These are phyloP conservation scores for Haliaeetus leucogaster DNA, from an alignment of 2,113 vertebrate species.

Conservation along the genomic window DNA sequence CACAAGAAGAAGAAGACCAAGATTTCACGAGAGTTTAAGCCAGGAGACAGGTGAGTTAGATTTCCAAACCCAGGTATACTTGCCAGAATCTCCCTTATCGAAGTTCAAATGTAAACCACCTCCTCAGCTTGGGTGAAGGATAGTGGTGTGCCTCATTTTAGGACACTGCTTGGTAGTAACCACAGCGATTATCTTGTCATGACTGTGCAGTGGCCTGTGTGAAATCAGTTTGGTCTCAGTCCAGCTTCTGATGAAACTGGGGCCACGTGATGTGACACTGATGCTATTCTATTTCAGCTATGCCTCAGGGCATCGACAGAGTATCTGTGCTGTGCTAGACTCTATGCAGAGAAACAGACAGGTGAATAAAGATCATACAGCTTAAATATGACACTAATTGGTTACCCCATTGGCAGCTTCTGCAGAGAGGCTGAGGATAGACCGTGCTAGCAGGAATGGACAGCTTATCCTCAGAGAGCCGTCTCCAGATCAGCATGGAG, in stretches of 20 bases:
- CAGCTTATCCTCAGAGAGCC: background rate
- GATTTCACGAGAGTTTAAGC: constrained; percentile 91
- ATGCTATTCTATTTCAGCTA: background rate
- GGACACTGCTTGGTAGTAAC: background rate
- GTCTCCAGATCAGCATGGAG: background rate
- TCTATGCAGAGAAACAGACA: background rate
- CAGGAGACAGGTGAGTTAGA: constrained; percentile 85
- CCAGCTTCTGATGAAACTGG: background rate
- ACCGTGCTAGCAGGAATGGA: background rate
- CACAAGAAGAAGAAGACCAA: constrained; percentile 99
- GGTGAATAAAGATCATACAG: constrained; percentile 19
- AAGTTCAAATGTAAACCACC: background rate
- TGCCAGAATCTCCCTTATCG: background rate
- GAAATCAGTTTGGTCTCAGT: background rate
- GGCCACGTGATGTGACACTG: background rate
- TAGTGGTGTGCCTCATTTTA: background rate
- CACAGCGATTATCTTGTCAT: background rate
- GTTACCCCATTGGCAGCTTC: background rate
- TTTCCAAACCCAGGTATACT: background rate
- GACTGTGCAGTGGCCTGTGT: background rate
- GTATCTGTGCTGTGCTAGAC: background rate
- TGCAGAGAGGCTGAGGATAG: background rate
- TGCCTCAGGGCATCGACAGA: background rate
- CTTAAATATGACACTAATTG: background rate
- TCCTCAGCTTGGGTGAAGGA: background rate